phyloP scores from a whole-genome alignment of 1,140 invertebrate genomes.

The Scaptomyza pallida region DNA sequence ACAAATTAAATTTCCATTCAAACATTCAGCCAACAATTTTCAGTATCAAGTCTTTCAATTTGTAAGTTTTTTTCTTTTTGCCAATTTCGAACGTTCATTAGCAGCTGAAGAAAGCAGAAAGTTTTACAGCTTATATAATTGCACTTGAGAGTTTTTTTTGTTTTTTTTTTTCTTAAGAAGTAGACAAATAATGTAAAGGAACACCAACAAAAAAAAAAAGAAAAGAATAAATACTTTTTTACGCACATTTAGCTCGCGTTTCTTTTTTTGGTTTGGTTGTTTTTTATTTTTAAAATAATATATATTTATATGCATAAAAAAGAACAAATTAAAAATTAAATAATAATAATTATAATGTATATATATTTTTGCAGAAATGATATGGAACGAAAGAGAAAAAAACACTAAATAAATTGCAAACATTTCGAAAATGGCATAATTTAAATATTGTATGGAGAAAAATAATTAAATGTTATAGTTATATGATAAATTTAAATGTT shows the following conservation, averaged over 20 bases:
- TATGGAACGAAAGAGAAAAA: slow-evolving; percentile 64
- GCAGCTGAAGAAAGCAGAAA: slow-evolving; percentile 70
- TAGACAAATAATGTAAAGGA: slow-evolving; percentile 15
- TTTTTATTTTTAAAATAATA: slow-evolving; percentile 72
- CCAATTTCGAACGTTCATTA: slow-evolving; percentile 34
- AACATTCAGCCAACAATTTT: slow-evolving; percentile 66
- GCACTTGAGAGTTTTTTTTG: slow-evolving; percentile 69
- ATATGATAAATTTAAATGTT: slow-evolving; percentile 76
- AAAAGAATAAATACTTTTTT: slow-evolving; percentile 47
- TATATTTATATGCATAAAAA: slow-evolving; percentile 59
- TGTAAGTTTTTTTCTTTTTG: slow-evolving; percentile 49
- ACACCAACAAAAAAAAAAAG: slow-evolving; percentile 32
- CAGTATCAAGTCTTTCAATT: slow-evolving; percentile 74
- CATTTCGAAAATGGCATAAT: slow-evolving; percentile 64
- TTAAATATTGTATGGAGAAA: slow-evolving; percentile 68
- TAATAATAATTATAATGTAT: slow-evolving; percentile 52
- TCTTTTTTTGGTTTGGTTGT: slow-evolving; percentile 28
- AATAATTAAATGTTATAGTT: slow-evolving; percentile 71
- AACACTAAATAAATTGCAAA: slow-evolving; percentile 68
- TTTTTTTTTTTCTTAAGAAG: slow-evolving; percentile 1
- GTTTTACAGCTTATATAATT: slow-evolving; percentile 75
- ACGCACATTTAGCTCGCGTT: slow-evolving; percentile 43
- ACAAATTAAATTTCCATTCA: slow-evolving; percentile 44
- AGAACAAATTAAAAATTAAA: slow-evolving; percentile 74
- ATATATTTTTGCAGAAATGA: slow-evolving; percentile 56